phyloP scores from a whole-genome alignment of 1,140 invertebrate species.

The Drosophila micromelanica region DNA sequence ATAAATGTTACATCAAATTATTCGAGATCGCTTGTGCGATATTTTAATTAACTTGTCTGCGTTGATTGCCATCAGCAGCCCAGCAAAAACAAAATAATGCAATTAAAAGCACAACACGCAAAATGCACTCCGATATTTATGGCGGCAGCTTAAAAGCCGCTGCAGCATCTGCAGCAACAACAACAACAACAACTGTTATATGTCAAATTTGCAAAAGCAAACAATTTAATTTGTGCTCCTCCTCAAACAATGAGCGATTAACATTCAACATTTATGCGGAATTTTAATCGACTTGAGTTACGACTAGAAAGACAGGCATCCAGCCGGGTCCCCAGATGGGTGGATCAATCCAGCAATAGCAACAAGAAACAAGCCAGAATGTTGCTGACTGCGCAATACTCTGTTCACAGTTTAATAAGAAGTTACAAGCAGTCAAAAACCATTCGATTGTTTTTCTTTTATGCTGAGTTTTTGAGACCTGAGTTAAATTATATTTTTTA shows the following conservation, averaged over 20 bases:
- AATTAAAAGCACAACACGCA: conserved; percentile 67
- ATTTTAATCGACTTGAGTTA: conserved; percentile 74
- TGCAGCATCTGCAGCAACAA: conserved; percentile 21
- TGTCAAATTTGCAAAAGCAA: conserved; percentile 72
- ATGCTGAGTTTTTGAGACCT: too few relatives aligned
- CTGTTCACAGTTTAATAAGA: not conserved
- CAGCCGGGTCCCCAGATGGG: conserved; percentile 51
- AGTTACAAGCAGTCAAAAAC: too few relatives aligned
- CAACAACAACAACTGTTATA: conserved; percentile 51
- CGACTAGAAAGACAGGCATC: conserved; percentile 9
- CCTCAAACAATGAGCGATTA: conserved; percentile 78
- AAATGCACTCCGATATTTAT: conserved; percentile 57
- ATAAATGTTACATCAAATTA: not conserved
- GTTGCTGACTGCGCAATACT: not conserved
- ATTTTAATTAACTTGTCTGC: conserved; percentile 78
- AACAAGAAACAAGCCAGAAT: not conserved
- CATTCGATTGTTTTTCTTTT: too few relatives aligned
- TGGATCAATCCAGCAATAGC: conserved; percentile 44
- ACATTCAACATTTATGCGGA: conserved; percentile 75
- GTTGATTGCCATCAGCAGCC: conserved; percentile 62
- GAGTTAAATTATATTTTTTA: too few relatives aligned
- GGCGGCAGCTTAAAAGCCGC: conserved; percentile 67
- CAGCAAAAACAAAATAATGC: conserved; percentile 53
- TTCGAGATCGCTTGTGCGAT: conserved; percentile 1
- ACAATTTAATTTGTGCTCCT: conserved; percentile 78